A percentile compares a stretch with the other conserved stretches of the same genome.
phyloP scores from a whole-genome alignment of 2,113 vertebrate species.

The Turdus rufiventris region DNA sequence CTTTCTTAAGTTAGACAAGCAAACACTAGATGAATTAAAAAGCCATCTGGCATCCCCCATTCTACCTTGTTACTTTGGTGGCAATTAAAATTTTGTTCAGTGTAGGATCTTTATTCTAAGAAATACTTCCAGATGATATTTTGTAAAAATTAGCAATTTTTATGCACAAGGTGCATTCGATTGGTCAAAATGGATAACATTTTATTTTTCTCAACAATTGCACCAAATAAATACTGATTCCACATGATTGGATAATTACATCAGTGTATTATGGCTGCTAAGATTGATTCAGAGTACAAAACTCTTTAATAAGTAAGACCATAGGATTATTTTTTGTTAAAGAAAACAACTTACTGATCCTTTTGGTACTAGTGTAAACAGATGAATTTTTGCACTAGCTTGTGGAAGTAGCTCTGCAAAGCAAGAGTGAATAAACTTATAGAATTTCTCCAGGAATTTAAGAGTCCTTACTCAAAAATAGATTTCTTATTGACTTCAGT shows the following conservation, averaged over 20 bases:
- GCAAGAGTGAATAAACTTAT: not conserved
- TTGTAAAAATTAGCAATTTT: not conserved
- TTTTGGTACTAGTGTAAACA: not conserved
- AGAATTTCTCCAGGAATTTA: not conserved
- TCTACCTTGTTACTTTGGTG: not conserved
- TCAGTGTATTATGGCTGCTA: not conserved
- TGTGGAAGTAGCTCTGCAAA: not conserved
- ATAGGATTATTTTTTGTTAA: not conserved
- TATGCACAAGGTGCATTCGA: not conserved
- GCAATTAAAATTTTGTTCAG: not conserved
- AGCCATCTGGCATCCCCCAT: accelerated
- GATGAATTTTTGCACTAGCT: not conserved
- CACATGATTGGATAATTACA: not conserved
- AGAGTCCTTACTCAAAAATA: not conserved
- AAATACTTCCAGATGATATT: not conserved
- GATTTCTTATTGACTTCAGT: not conserved
- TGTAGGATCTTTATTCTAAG: not conserved
- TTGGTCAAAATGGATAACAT: not conserved
- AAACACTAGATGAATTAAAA: not conserved
- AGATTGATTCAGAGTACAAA: not conserved
- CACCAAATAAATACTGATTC: not conserved
- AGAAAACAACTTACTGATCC: not conserved
- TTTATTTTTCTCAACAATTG: not conserved
- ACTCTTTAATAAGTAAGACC: not conserved
- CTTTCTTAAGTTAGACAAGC: not conserved